Evolutionary conservation across 2,888 invertebrate genomes (phyloP).

Genomic region (Drosophila peninsularis): DNA sequence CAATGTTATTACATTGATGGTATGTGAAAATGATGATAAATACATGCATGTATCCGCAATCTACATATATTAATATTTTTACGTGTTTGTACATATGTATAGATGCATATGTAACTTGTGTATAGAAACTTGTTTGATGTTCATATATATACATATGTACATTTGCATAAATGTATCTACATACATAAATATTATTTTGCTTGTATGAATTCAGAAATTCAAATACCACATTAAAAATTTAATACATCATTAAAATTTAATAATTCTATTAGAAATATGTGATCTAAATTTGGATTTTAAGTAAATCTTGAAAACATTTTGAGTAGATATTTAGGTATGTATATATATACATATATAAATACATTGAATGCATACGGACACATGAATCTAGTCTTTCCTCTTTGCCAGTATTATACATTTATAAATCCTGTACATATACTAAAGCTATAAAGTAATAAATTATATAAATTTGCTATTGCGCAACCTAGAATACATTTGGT

Average conservation of each 20-base stretch:
- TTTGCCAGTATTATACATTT: too few relatives aligned
- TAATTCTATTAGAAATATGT: neutral
- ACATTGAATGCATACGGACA: too few relatives aligned
- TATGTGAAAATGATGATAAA: slow-evolving; percentile 1
- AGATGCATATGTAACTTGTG: slow-evolving; percentile 24
- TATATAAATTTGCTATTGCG: slow-evolving; percentile 15
- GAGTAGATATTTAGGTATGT: slow-evolving; percentile 29
- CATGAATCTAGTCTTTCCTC: too few relatives aligned
- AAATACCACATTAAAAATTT: slow-evolving; percentile 14
- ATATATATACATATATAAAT: too few relatives aligned
- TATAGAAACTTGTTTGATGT: slow-evolving; percentile 52
- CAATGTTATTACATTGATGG: slow-evolving; percentile 13
- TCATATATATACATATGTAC: slow-evolving; percentile 19
- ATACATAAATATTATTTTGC: slow-evolving; percentile 7
- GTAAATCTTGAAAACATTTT: slow-evolving; percentile 19
- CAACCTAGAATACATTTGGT: slow-evolving; percentile 19
- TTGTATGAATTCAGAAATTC: slow-evolving; percentile 16
- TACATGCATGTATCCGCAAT: slow-evolving; percentile 5
- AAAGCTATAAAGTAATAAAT: neutral
- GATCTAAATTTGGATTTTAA: slow-evolving; percentile 19
- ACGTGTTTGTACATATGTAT: slow-evolving; percentile 14
- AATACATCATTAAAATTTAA: neutral
- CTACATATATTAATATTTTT: slow-evolving; percentile 22
- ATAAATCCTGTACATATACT: too few relatives aligned
- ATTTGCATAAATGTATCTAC: slow-evolving; percentile 5